Conservation (phyloP, 2,888 invertebrate genomes). For the Antitype chi region DNA sequence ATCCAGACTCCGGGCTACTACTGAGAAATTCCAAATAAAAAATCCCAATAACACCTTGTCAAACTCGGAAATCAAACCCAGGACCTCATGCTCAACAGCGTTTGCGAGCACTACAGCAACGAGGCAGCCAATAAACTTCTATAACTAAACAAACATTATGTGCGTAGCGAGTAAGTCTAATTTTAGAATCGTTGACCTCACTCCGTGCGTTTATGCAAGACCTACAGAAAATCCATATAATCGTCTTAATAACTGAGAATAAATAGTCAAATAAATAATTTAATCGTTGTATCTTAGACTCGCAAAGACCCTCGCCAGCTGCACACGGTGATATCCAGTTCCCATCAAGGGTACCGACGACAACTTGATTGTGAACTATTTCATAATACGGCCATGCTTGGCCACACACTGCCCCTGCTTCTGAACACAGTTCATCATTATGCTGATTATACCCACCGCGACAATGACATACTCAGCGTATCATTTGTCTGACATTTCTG, state of each 20-base stretch:
- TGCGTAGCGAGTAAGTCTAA: neutral
- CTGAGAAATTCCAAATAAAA: too few species aligned
- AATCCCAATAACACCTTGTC: too few species aligned
- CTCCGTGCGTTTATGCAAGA: neutral
- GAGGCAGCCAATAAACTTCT: too few species aligned
- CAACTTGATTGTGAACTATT: neutral
- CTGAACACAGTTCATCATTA: conserved; percentile 5
- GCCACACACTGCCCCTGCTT: neutral
- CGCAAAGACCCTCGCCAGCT: neutral
- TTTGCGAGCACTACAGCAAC: too few species aligned
- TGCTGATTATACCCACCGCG: conserved; percentile 15
- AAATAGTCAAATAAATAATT: neutral
- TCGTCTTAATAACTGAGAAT: too few species aligned
- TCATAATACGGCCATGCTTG: neutral
- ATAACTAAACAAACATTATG: neutral
- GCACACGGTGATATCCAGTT: neutral
- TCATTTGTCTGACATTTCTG: conserved; percentile 42
- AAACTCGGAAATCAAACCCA: too few species aligned
- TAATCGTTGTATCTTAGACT: too few species aligned
- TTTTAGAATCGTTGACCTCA: neutral
- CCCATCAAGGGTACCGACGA: too few species aligned
- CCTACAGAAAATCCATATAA: neutral
- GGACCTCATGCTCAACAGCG: too few species aligned
- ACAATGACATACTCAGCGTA: conserved; percentile 30
- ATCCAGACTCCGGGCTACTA: too few species aligned